phyloP scores from a whole-genome alignment of 2,113 vertebrate genomes.

The Triplophysa siluroides region DNA sequence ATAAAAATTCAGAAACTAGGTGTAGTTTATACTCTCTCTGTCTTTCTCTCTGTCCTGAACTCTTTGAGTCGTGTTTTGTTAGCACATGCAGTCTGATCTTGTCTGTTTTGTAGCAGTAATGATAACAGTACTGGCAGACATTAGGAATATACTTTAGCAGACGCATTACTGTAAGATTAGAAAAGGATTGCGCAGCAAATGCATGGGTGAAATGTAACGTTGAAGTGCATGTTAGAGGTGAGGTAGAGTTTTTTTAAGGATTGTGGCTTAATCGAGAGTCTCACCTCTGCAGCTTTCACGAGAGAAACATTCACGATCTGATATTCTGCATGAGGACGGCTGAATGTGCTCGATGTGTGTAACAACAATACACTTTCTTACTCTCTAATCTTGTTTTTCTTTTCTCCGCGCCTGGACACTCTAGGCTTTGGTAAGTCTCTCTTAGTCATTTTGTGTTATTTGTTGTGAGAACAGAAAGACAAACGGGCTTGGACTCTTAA shows the following conservation, averaged over 20 bases:
- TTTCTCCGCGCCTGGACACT: neutral
- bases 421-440: slow-evolving; percentile 36
- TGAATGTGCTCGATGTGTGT: slow-evolving; percentile 54
- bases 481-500: too few relatives aligned
- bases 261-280: slow-evolving; percentile 21
- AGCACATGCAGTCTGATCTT: slow-evolving; percentile 54
- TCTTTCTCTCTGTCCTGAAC: slow-evolving; percentile 18
- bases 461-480: too few relatives aligned
- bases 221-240: slow-evolving; percentile 71
- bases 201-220: slow-evolving; percentile 73
- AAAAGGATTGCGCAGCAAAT: slow-evolving; percentile 63
- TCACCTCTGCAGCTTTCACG: slow-evolving; percentile 26
- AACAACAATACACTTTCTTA: slow-evolving; percentile 60
- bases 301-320: slow-evolving; percentile 21
- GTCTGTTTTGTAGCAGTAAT: slow-evolving; percentile 57
- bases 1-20: too few relatives aligned
- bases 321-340: slow-evolving; percentile 73
- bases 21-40: neutral
- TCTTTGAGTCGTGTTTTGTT: slow-evolving; percentile 11
- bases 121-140: slow-evolving; percentile 60
- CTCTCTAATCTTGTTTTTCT: slow-evolving; percentile 8
- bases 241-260: slow-evolving; percentile 45
- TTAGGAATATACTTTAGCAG: slow-evolving; percentile 65
- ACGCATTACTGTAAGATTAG: slow-evolving; percentile 66
- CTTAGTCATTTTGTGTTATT: neutral